Base-by-base conservation (phyloP, 2,888 invertebrate species). In the Iphiclides podalirius region DNA sequence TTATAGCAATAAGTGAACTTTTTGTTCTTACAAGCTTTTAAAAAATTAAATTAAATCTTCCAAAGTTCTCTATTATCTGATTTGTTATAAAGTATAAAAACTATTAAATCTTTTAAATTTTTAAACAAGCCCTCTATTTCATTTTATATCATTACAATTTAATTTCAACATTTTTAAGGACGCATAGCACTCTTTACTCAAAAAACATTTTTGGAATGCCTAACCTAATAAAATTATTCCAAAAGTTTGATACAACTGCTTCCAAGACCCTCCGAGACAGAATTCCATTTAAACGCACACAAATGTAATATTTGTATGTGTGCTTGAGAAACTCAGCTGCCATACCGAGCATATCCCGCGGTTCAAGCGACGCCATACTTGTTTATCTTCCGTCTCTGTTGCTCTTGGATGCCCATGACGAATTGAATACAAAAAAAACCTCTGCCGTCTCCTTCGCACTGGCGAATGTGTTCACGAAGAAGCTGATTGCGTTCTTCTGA, bases 401-500 rank as follows among this genome's bases (percentile, higher is more conserved):
- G 11, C 58, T 47, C 63, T 16, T 35, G 26, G 14, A 23, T 23
- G 7, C 17, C 40, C 58, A 33, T 37, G 37, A 58, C 54, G n/a
- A 51, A 58, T 40, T 54, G 57, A 54, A 47, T 55, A 72, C 66
- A 66, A 60, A 64, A 64, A 66, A 63, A n/a, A 58, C 58, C 60
- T 46, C 43, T 52, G 59, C 61, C 67, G 66, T 75, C 81, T 76
- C 78, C 63, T 64, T 79, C 66, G 51, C 62, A 55, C 71, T 53
- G 55, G 58, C 54, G 42, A 56, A 47, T 48, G 35, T 14, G 26
- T 36, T 50, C 15, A 35, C 16, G 52, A 54, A 60, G 70, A 70
- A 71, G 68, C 71, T 74, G 75, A 74, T 75, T 72, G 75, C 72
- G 68, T 72, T 78, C 76, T 75, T 78, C 72, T 67, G 70, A 72